Base-by-base conservation (phyloP, 2,888 invertebrate genomes). In the Metalampra italica region DNA sequence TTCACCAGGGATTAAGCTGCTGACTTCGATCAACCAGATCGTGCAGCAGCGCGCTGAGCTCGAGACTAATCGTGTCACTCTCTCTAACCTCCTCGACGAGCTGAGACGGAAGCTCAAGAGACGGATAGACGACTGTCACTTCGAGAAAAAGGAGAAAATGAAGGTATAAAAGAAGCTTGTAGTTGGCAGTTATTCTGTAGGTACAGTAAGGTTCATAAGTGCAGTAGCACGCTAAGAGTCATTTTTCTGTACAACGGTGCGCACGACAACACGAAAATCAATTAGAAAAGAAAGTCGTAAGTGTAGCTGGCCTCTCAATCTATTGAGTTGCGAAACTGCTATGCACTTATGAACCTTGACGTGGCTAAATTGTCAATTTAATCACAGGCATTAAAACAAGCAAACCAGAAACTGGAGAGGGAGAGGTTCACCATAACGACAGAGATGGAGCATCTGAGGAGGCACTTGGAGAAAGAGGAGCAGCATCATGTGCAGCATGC, bases 401-500 rank as follows among this genome's bases (percentile, higher is more conserved):
- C 88, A 0, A 89, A 89, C 49, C 73, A 69, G 15, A 71, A 80
- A 0, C 60, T 89, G 7, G 89, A 89, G 46, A 80, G 78, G n/a
- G 89, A 89, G 56, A 83, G 81, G 49, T 77, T 68, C 60, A 66
- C 69, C 49, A 66, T 86, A 0, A 59, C 78, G 9, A 71, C 78
- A 0, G 89, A 89, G 59, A 72, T 87, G 22, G 85, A 84, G 29
- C 82, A 82, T 37, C 61, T 89, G 29, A 77, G 79, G 55, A 62
- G 88, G 9, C 87, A 89, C 43, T 53, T 88, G 46, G 79, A 83
- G 55, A 83, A 75, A 43, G 87, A 89, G 45, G 87, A 88, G 52
- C 59, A 82, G 0, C 90, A 90, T 54, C 86, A 89, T 50, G 57
- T 83, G 43, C 85, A 86, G 52, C 90, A 90, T 52, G 87, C 86